Conservation (phyloP, 1,140 invertebrate genomes). For the Hyles euphorbiae region DNA sequence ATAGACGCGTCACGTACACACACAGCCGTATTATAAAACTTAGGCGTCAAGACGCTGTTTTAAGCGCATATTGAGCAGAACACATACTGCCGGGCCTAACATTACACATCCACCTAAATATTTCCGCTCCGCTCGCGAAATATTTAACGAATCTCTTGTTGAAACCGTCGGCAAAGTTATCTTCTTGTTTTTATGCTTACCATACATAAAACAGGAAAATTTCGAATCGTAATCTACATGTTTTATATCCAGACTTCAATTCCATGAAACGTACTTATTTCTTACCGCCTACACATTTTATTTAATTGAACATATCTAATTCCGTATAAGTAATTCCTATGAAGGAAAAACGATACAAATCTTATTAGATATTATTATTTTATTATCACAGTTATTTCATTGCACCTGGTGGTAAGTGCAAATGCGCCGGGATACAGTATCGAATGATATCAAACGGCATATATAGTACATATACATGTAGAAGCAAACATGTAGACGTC, state of each 20-base stretch:
- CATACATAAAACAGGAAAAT: conserved; percentile 20
- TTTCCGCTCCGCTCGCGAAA: conserved; percentile 27
- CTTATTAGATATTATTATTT: background rate
- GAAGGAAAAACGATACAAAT: background rate
- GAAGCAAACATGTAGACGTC: no score
- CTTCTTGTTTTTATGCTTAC: conserved; percentile 19
- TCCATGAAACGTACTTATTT: background rate
- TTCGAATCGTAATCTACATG: conserved; percentile 17
- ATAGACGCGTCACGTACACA: no score
- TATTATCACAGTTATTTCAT: background rate
- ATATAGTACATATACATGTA: background rate
- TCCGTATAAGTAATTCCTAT: background rate
- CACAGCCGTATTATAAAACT: no score
- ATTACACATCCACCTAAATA: conserved; percentile 28
- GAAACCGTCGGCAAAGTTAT: conserved; percentile 25
- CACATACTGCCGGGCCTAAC: conserved; percentile 12
- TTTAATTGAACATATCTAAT: background rate
- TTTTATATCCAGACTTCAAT: conserved; percentile 3
- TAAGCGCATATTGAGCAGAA: background rate
- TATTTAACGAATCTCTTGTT: conserved; percentile 35
- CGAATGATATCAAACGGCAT: background rate
- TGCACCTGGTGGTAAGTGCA: background rate
- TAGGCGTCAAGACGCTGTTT: no score
- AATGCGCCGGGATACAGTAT: background rate
- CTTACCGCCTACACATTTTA: background rate